These are phyloP conservation scores for Phalacrocorax brasilianus DNA, from an alignment of 2,113 vertebrate species.

Conservation along the genomic window DNA sequence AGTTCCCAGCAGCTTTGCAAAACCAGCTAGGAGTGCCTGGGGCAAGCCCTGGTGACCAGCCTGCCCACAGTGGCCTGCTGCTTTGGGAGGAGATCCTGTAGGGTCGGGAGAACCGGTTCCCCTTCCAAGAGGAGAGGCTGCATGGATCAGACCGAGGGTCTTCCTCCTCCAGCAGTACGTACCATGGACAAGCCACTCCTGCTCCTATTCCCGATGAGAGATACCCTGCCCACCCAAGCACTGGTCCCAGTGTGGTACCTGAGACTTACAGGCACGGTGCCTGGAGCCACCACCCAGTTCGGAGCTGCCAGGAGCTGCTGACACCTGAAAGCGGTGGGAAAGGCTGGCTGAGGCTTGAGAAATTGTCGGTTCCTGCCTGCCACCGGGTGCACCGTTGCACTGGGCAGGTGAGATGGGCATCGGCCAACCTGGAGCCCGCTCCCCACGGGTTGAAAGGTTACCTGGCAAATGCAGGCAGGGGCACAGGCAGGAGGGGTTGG, in stretches of 20 bases:
- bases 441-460: fast-evolving
- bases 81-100: not conserved
- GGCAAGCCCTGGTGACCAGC: not conserved
- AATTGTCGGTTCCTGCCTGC: not conserved
- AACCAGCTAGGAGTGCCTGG: not conserved
- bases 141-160: not conserved
- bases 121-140: not conserved
- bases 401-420: not conserved
- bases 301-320: not conserved
- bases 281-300: not conserved
- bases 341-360: not conserved
- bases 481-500: fast-evolving
- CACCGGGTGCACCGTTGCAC: fast-evolving
- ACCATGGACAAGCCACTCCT: not conserved
- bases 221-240: not conserved
- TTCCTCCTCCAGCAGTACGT: not conserved
- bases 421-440: not conserved
- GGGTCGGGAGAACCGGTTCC: not conserved
- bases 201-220: not conserved
- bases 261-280: not conserved
- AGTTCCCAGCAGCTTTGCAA: not conserved
- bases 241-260: not conserved
- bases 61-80: not conserved
- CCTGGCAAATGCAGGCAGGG: not conserved
- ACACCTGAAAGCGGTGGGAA: not conserved